Evolutionary conservation across 2,113 vertebrate genomes (phyloP).

Genomic region (Tamias sibiricus): DNA sequence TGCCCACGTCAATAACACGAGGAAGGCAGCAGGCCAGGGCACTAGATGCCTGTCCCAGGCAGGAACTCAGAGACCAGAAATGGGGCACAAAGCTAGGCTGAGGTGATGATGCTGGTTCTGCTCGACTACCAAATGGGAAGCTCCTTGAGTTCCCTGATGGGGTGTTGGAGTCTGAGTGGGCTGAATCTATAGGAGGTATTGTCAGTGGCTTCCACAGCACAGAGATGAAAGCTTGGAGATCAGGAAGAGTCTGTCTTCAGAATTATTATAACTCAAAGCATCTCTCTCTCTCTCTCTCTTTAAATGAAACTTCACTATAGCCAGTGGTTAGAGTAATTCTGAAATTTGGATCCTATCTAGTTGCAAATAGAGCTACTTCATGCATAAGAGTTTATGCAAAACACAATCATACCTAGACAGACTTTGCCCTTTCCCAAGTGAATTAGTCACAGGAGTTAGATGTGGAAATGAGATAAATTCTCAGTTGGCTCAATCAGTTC

Average conservation of each 20-base stretch:
- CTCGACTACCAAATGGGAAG: background rate
- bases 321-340: background rate
- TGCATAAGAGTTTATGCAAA: slow-evolving; percentile 15
- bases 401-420: background rate
- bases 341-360: slow-evolving; percentile 35
- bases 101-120: background rate
- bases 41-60: background rate
- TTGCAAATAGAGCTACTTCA: slow-evolving; percentile 18
- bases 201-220: background rate
- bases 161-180: background rate
- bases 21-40: background rate
- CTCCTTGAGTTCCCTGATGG: too few species aligned
- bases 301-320: background rate
- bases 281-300: background rate
- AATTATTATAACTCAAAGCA: background rate
- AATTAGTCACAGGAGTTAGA: slow-evolving; percentile 9
- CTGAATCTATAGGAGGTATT: background rate
- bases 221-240: background rate
- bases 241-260: background rate
- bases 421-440: background rate
- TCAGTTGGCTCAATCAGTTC: background rate
- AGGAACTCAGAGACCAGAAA: background rate
- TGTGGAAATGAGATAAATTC: slow-evolving; percentile 46
- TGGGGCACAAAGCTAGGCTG: background rate
- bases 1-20: background rate